Percentiles rank a stretch among this genome's conserved stretches.
phyloP scores from a whole-genome alignment of 2,113 vertebrate species.

The Benthochromis sp. region DNA sequence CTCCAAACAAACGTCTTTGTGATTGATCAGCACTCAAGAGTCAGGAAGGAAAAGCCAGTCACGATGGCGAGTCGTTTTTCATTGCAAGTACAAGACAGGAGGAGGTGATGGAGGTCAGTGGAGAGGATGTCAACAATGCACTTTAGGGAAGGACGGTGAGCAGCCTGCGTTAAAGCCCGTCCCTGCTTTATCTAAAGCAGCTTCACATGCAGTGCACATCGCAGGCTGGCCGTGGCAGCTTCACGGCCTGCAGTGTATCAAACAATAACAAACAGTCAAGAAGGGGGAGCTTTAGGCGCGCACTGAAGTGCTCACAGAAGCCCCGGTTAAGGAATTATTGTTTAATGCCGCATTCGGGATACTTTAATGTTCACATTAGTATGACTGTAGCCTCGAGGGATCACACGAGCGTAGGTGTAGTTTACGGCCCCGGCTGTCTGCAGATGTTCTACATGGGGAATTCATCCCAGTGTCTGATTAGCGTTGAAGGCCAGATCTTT shows the following conservation, averaged over 20 bases:
- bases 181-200: not conserved
- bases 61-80: slow-evolving; percentile 68
- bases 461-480: not conserved
- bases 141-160: slow-evolving; percentile 5
- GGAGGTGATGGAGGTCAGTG: slow-evolving; percentile 61
- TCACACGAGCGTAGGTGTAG: not conserved
- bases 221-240: not conserved
- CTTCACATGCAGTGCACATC: not conserved
- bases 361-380: not conserved
- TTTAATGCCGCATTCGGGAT: not conserved
- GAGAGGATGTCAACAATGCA: slow-evolving; percentile 63
- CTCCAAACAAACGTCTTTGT: slow-evolving; percentile 76
- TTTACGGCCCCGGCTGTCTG: not conserved
- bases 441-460: not conserved
- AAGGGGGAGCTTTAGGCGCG: not conserved
- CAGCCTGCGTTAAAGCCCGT: not conserved
- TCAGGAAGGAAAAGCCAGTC: slow-evolving; percentile 73
- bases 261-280: not conserved
- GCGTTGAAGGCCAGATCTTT: not conserved
- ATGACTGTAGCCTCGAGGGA: not conserved
- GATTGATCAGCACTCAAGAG: slow-evolving; percentile 75
- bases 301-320: not conserved
- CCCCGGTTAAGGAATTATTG: not conserved
- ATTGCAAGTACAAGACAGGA: slow-evolving; percentile 65
- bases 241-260: not conserved